These are phyloP conservation scores for Odobenus rosmarus DNA, from an alignment of 2,113 vertebrate genomes.

Conservation along the genomic window DNA sequence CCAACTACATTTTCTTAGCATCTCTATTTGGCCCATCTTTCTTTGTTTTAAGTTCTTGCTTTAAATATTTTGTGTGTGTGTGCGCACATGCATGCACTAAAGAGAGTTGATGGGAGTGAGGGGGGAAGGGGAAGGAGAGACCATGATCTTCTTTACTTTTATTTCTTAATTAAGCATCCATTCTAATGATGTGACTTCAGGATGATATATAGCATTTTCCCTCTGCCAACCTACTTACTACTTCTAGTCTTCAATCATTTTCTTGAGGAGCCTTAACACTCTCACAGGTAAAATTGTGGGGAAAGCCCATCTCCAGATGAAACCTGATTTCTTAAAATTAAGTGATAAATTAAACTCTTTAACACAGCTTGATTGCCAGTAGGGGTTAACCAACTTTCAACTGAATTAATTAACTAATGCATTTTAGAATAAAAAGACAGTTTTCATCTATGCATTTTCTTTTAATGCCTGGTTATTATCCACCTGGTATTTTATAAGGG, in stretches of 20 bases:
- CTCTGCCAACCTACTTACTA: constrained; percentile 39
- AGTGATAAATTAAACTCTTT: constrained; percentile 76
- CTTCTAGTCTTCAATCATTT: constrained; percentile 59
- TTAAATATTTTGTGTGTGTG: constrained; percentile 2
- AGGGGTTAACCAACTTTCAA: constrained; percentile 63
- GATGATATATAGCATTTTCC: constrained; percentile 73
- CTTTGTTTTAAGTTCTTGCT: background rate
- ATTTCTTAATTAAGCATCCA: constrained; percentile 65
- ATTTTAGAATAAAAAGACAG: constrained; percentile 35
- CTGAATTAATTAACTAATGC: constrained; percentile 72
- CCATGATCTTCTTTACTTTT: constrained; percentile 37
- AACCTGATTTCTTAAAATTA: constrained; percentile 66
- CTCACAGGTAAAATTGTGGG: constrained; percentile 50
- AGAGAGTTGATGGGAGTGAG: background rate
- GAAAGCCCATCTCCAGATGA: constrained; percentile 50
- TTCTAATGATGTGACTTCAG: constrained; percentile 69
- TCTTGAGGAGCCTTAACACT: constrained; percentile 38
- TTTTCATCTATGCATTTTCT: constrained; percentile 27
- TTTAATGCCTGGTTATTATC: constrained; percentile 30
- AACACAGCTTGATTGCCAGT: constrained; percentile 70
- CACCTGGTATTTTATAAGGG: background rate
- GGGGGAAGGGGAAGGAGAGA: background rate
- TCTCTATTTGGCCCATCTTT: background rate
- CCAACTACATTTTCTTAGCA: background rate
- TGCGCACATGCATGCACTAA: background rate